Conservation (phyloP, 1,140 invertebrate genomes). For the Cotesia vestalis region DNA sequence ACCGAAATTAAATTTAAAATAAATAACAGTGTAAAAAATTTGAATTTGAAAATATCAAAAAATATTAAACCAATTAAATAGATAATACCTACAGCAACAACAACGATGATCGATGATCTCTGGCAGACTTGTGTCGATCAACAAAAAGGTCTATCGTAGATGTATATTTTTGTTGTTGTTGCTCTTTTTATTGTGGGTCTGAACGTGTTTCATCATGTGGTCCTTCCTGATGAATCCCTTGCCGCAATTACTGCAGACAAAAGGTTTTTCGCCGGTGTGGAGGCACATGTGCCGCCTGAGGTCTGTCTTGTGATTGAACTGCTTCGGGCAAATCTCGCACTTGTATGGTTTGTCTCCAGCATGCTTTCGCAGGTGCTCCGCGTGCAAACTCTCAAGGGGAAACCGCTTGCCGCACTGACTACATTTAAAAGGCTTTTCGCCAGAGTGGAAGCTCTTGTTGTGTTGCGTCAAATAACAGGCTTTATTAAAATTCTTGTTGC, state of each 20-base stretch:
- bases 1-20: no score
- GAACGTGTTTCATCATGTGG: slow-evolving; percentile 92
- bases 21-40: neutral
- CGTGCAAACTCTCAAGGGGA: slow-evolving; percentile 71
- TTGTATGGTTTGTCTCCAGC: slow-evolving; percentile 87
- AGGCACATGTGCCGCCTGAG: slow-evolving; percentile 87
- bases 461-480: slow-evolving; percentile 89
- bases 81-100: neutral
- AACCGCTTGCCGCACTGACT: slow-evolving; percentile 85
- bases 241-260: slow-evolving; percentile 79
- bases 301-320: slow-evolving; percentile 92
- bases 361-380: slow-evolving; percentile 80
- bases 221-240: slow-evolving; percentile 95
- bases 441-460: slow-evolving; percentile 87
- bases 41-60: neutral
- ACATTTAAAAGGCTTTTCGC: slow-evolving; percentile 87
- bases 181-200: slow-evolving; percentile 77
- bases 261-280: slow-evolving; percentile 85
- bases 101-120: neutral
- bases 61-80: neutral
- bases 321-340: slow-evolving; percentile 87
- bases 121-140: slow-evolving; percentile 25
- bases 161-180: slow-evolving; percentile 44
- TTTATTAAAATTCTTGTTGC: slow-evolving; percentile 86
- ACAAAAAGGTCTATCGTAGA: slow-evolving; percentile 29